Conservation (phyloP, 2,113 vertebrate genomes). For the Monarcha castaneiventris region DNA sequence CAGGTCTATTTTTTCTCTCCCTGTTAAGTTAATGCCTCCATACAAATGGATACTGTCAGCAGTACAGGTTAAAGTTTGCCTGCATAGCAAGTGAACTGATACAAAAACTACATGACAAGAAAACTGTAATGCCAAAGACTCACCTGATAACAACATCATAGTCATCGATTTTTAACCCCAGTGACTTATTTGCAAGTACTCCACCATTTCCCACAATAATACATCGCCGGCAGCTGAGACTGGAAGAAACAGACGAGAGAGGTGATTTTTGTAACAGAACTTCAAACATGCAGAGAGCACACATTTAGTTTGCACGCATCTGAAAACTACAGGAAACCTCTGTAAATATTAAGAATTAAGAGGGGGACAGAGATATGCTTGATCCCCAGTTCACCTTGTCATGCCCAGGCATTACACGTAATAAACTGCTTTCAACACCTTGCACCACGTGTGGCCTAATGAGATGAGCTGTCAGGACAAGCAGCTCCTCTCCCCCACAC, state of each 20-base stretch:
- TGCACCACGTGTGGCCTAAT: neutral
- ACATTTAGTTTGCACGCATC: neutral
- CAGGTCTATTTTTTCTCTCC: neutral
- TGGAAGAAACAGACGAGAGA: conserved; percentile 61
- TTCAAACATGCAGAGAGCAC: neutral
- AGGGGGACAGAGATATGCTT: neutral
- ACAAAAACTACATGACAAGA: neutral
- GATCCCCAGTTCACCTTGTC: neutral
- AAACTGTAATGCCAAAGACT: conserved; percentile 48
- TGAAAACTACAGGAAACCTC: neutral
- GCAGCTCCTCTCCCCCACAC: conserved; percentile 28
- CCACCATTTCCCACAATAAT: conserved; percentile 96
- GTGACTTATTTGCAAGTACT: conserved; percentile 93
- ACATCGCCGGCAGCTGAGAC: conserved; percentile 90
- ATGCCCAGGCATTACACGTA: neutral
- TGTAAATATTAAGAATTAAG: neutral
- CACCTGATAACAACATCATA: conserved; percentile 95
- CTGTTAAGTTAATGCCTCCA: neutral
- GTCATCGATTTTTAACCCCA: conserved; percentile 91
- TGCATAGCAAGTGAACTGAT: neutral
- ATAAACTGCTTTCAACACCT: conserved; percentile 53
- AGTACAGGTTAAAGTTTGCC: neutral
- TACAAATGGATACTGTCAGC: neutral
- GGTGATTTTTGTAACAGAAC: neutral
- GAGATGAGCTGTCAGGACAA: conserved; percentile 38